Percentiles rank a stretch among this genome's conserved stretches.
These are phyloP conservation scores for Alethe castanea DNA, from an alignment of 2,113 vertebrate genomes.

Conservation along the genomic window DNA sequence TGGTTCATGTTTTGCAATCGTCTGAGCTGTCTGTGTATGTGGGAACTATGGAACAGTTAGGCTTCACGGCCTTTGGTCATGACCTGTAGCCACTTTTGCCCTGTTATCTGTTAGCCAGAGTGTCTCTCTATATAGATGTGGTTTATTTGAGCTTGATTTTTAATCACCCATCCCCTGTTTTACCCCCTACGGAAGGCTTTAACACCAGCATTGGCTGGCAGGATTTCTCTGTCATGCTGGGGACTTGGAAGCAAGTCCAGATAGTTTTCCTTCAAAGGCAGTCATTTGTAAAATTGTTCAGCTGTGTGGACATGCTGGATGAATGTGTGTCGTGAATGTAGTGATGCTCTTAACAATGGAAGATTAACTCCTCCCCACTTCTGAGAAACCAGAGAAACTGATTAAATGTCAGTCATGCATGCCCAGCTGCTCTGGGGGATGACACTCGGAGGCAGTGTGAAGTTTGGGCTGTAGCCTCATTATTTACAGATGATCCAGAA, in stretches of 20 bases:
- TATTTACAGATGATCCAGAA: constrained; percentile 5
- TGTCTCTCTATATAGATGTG: neutral
- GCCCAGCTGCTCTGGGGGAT: neutral
- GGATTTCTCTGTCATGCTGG: neutral
- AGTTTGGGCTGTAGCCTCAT: neutral
- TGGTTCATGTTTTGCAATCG: neutral
- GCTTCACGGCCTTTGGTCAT: neutral
- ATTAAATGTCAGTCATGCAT: neutral
- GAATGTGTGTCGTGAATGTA: neutral
- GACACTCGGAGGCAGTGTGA: neutral
- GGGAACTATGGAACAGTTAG: neutral
- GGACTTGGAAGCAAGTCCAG: neutral
- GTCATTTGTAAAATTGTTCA: constrained; percentile 13
- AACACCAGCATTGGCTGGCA: neutral
- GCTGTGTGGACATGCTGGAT: neutral
- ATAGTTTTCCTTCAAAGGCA: neutral
- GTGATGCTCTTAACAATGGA: neutral
- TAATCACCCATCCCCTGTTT: neutral
- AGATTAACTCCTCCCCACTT: neutral
- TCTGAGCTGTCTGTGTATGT: neutral
- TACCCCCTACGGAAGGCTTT: neutral
- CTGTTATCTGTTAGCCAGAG: neutral
- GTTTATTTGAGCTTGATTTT: neutral
- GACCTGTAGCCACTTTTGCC: neutral
- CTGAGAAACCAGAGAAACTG: neutral